phyloP scores from a whole-genome alignment of 2,888 invertebrate genomes.

The Eurytoma californica region DNA sequence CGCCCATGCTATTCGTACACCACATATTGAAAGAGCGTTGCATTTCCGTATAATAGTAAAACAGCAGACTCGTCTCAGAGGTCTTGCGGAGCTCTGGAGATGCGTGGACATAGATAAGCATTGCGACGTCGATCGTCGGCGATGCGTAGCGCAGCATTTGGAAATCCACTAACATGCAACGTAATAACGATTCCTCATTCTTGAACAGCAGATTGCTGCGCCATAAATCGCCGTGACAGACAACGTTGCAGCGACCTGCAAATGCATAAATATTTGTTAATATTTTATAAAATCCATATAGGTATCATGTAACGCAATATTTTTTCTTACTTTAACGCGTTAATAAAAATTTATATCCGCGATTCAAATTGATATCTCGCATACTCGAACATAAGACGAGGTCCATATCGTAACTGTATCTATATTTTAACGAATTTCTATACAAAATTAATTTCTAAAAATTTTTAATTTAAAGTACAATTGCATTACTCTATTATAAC shows the following conservation, averaged over 20 bases:
- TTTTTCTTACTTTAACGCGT: too few relatives aligned
- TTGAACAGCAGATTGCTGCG: slow-evolving; percentile 48
- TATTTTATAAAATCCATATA: background rate
- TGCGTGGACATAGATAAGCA: slow-evolving; percentile 35
- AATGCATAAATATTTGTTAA: too few relatives aligned
- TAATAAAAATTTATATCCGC: too few relatives aligned
- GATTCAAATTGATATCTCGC: too few relatives aligned
- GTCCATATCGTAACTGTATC: too few relatives aligned
- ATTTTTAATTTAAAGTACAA: too few relatives aligned
- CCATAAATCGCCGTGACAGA: slow-evolving; percentile 53
- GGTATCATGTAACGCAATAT: too few relatives aligned
- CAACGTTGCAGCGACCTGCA: slow-evolving; percentile 33
- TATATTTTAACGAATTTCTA: background rate
- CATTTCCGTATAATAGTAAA: slow-evolving; percentile 13
- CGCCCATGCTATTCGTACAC: too few relatives aligned
- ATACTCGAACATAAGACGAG: too few relatives aligned
- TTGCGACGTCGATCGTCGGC: slow-evolving; percentile 35
- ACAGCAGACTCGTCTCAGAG: background rate
- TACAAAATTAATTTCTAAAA: background rate
- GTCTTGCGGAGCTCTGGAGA: slow-evolving; percentile 6
- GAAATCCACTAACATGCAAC: slow-evolving; percentile 47
- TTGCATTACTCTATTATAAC: too few relatives aligned
- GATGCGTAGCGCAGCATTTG: slow-evolving; percentile 53
- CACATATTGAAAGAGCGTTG: too few relatives aligned
- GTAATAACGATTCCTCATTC: background rate